Percentiles rank a stretch among this genome's conserved stretches.
phyloP scores from a whole-genome alignment of 2,797 vertebrate genomes.

The Intellagama lesueurii region DNA sequence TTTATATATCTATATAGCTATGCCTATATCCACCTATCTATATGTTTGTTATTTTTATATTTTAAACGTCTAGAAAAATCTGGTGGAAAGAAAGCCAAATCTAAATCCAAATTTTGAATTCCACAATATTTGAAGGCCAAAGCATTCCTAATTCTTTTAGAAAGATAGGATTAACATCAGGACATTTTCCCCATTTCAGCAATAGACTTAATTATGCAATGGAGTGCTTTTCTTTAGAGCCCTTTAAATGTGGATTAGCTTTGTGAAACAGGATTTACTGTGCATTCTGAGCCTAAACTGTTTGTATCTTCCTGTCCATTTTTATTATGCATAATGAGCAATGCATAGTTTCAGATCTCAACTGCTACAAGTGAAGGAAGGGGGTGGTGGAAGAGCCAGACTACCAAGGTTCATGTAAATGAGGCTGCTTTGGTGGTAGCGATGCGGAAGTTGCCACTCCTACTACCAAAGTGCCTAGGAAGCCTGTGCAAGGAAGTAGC shows the following conservation, averaged over 20 bases:
- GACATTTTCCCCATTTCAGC: slow-evolving; percentile 27
- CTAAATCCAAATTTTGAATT: background rate
- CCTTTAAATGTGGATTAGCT: background rate
- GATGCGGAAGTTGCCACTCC: slow-evolving; percentile 72
- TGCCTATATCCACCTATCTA: too few species aligned
- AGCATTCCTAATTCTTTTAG: background rate
- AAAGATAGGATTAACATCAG: background rate
- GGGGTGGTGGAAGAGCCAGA: slow-evolving; percentile 22
- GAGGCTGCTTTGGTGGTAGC: slow-evolving; percentile 55
- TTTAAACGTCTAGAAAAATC: too few species aligned
- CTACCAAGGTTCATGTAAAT: slow-evolving; percentile 60
- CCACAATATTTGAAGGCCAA: background rate
- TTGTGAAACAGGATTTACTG: slow-evolving; percentile 32
- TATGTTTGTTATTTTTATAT: too few species aligned
- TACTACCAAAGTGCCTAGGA: slow-evolving; percentile 61
- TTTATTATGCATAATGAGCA: slow-evolving; percentile 40
- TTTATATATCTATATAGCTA: background rate
- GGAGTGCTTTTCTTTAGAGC: slow-evolving; percentile 17
- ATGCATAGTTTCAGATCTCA: slow-evolving; percentile 49
- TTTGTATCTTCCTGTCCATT: slow-evolving; percentile 30
- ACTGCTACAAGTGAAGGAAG: background rate
- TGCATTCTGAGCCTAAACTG: slow-evolving; percentile 30
- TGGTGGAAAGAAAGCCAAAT: too few species aligned
- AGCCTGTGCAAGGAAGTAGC: slow-evolving; percentile 67
- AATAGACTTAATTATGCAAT: background rate